These are phyloP conservation scores for Sesamia inferens DNA, from an alignment of 2,888 invertebrate species.

Conservation along the genomic window DNA sequence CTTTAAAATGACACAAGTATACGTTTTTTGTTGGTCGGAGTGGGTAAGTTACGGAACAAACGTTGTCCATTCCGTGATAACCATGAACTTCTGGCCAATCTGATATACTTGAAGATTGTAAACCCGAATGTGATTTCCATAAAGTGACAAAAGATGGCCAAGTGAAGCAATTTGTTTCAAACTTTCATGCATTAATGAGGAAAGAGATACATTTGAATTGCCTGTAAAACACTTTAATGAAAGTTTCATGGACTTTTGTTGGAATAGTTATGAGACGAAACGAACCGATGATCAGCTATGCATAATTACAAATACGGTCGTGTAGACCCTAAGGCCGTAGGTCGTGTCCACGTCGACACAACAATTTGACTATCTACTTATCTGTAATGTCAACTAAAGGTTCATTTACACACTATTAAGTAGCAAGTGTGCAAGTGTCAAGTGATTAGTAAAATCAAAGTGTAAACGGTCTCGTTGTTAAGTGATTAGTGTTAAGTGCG, in stretches of 20 bases:
- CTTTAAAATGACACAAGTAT: slow-evolving; percentile 15
- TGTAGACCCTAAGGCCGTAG: neutral
- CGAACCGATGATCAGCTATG: neutral
- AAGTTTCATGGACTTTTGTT: slow-evolving; percentile 5
- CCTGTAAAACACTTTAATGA: neutral
- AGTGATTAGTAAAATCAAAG: too few relatives aligned
- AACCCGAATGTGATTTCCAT: neutral
- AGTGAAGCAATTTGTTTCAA: neutral
- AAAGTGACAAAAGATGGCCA: neutral
- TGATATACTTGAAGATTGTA: neutral
- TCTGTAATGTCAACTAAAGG: too few relatives aligned
- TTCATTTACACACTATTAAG: too few relatives aligned
- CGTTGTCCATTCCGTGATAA: neutral
- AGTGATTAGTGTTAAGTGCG: too few relatives aligned
- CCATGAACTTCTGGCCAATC: neutral
- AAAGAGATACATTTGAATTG: neutral
- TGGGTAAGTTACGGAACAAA: slow-evolving; percentile 3
- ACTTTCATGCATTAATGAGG: neutral
- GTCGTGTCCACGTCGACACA: neutral
- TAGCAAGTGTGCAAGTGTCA: too few relatives aligned
- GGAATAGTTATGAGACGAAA: neutral
- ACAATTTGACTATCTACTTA: neutral
- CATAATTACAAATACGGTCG: too few relatives aligned
- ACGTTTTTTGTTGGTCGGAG: slow-evolving; percentile 18
- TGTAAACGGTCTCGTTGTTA: too few relatives aligned